Conservation (phyloP, 2,113 vertebrate species). For the Pomatorhinus ruficollis region DNA sequence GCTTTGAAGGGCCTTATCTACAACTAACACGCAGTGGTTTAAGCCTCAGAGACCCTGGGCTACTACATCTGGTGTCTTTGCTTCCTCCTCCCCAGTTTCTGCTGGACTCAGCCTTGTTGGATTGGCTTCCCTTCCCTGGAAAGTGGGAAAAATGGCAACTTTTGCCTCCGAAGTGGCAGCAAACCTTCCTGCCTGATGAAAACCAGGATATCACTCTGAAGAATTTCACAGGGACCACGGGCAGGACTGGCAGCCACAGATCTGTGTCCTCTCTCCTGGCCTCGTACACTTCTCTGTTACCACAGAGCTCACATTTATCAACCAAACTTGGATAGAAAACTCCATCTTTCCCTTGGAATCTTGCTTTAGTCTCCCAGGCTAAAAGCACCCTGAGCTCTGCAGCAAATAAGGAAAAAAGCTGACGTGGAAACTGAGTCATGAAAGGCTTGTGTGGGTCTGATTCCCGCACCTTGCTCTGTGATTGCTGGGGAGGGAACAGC, state of each 20-base stretch:
- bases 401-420: background rate
- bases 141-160: background rate
- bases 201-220: accelerated
- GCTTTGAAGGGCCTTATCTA: conserved; percentile 58
- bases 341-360: background rate
- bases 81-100: background rate
- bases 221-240: background rate
- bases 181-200: background rate
- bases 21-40: background rate
- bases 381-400: background rate
- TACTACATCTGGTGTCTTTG: background rate
- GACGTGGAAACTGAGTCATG: background rate
- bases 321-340: background rate
- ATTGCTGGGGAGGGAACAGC: background rate
- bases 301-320: background rate
- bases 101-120: background rate
- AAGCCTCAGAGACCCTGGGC: background rate
- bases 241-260: background rate
- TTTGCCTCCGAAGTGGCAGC: background rate
- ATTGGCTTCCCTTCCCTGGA: background rate
- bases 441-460: background rate
- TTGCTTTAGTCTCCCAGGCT: background rate
- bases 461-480: background rate
- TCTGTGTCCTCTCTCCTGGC: background rate
- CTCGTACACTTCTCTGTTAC: background rate